Base-by-base conservation (phyloP, 2,888 invertebrate species). In the Scaptomyza parva region DNA sequence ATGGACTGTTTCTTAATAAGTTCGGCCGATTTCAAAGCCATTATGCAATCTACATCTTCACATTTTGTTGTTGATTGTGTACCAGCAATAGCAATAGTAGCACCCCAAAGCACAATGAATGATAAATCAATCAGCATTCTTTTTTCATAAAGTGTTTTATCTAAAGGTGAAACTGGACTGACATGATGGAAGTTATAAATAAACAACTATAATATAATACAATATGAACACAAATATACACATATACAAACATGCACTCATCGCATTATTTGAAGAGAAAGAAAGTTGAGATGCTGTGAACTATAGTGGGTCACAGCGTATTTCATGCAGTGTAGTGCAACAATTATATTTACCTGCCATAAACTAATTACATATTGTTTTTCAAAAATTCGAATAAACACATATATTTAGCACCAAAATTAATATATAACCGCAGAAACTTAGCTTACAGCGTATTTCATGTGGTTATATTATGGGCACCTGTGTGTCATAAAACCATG, bases 1-100 rank as follows among this genome's bases (percentile, higher is more conserved):
- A 35, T 22, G 12, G 61, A 62, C 22, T 62, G 61, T n/a, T 18
- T 1, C 17, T 50, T 11, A 22, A 62, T 28, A 18, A 50, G 17
- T 14, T 12, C 0, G 14, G 14, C 12, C 12, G 12, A 12, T 22
- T 9, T 3, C 8, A 20, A 5, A 7, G 3, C n/a, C 1, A 28
- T 17, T 18, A 14, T 20, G 11, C 17, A 47, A 12, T 26, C 30
- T 9, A 30, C 2, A 30, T 12, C 18, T 12, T 33, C 40, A 30
- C n/a, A 62, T 35, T 35, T 35, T 7, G 6, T 43, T 8, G 17
- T 11, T n/a, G 20, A 0, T 8, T 41, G n/a, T 0, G 33, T 9
- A 11, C 14, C 24, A 20, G 33, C 20, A 22, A 17, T 6, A 28
- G 7, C 9, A 24, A 3, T 8, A 33, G 6, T n/a, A 8, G n/a